A percentile compares a stretch with the other conserved stretches of the same genome.
Evolutionary conservation across 1,140 invertebrate genomes (phyloP).

Genomic region (Hestina assimilis): DNA sequence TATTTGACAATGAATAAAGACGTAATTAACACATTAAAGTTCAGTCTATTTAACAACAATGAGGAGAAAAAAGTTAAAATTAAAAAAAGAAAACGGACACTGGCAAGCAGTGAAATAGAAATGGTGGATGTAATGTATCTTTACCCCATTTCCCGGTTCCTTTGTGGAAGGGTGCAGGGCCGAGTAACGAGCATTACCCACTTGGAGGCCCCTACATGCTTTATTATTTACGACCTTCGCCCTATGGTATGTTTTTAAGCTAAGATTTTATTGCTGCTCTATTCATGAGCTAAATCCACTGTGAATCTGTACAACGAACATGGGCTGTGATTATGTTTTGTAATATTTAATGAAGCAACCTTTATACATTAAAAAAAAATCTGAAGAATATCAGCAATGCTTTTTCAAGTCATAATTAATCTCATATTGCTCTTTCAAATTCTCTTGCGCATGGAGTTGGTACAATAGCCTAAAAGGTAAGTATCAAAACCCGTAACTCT

Average conservation of each 20-base stretch:
- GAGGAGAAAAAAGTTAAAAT: neutral
- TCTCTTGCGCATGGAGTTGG: no score
- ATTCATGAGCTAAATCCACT: slow-evolving; percentile 61
- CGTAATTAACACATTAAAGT: no score
- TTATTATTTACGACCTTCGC: slow-evolving; percentile 72
- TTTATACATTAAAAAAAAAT: no score
- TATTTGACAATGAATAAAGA: no score
- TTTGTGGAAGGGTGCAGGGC: slow-evolving; percentile 55
- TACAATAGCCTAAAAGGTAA: no score
- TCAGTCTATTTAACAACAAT: neutral
- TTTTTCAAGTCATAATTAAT: no score
- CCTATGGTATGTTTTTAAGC: slow-evolving; percentile 69
- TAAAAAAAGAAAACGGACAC: slow-evolving; percentile 30
- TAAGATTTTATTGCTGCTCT: slow-evolving; percentile 71
- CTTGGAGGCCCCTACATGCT: slow-evolving; percentile 51
- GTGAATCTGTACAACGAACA: slow-evolving; percentile 28
- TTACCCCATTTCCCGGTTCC: slow-evolving; percentile 53
- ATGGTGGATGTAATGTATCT: slow-evolving; percentile 62
- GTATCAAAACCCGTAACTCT: no score
- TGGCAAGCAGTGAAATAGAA: slow-evolving; percentile 50
- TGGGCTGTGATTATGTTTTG: slow-evolving; percentile 13
- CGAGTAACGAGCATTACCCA: slow-evolving; percentile 54
- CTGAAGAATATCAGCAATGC: no score
- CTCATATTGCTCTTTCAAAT: no score
- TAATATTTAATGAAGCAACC: slow-evolving; percentile 10